Percentiles rank a stretch among this genome's conserved stretches.
Conservation (phyloP, 2,113 vertebrate species). For the Chlorodrepanis virens region DNA sequence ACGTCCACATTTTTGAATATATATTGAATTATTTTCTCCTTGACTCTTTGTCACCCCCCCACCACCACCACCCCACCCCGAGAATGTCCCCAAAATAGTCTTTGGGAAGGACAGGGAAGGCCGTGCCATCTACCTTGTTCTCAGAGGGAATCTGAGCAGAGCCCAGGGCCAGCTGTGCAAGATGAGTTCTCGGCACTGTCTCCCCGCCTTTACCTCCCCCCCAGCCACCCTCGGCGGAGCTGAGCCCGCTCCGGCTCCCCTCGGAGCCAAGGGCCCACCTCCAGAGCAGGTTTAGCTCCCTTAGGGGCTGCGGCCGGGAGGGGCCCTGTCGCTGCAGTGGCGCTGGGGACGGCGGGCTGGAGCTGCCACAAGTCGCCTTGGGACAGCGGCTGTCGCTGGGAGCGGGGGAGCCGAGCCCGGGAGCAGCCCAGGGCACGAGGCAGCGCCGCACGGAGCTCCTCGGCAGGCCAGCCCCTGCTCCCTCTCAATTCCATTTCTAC, state of each 20-base stretch:
- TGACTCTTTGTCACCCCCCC: not conserved
- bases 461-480: not conserved
- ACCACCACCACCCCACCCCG: too few species aligned
- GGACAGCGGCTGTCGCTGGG: not conserved
- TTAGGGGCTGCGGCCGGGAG: rapidly evolving
- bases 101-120: not conserved
- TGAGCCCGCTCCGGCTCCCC: not conserved
- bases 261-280: slow-evolving; percentile 9
- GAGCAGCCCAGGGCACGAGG: not conserved
- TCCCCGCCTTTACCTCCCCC: not conserved
- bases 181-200: not conserved
- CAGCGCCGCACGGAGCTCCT: not conserved
- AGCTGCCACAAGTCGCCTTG: not conserved
- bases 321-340: not conserved
- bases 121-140: not conserved
- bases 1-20: slow-evolving; percentile 28
- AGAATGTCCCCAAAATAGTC: not conserved
- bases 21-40: not conserved
- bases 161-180: not conserved
- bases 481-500: not conserved
- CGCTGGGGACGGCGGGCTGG: not conserved
- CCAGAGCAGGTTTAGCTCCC: not conserved
- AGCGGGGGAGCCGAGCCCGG: not conserved
- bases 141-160: not conserved
- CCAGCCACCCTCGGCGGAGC: not conserved